Percentiles rank a stretch among this genome's conserved stretches.
phyloP scores from a whole-genome alignment of 1,140 invertebrate genomes.

The Aphelenchoides avenae region DNA sequence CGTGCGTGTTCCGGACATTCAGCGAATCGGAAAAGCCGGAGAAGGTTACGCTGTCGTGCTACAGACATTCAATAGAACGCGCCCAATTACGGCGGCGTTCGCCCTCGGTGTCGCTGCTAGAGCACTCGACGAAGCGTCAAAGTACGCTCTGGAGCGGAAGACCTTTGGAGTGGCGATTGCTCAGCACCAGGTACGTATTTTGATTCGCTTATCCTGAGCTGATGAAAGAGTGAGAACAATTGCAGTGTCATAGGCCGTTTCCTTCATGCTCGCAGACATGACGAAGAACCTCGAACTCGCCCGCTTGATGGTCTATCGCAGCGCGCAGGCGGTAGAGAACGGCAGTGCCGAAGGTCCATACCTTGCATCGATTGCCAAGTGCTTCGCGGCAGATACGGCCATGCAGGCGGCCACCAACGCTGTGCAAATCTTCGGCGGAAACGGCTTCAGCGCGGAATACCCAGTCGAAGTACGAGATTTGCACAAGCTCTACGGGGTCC shows the following conservation, averaged over 20 bases:
- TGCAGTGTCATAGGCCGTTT: constrained; percentile 71
- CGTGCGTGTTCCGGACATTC: constrained; percentile 73
- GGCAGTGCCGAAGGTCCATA: constrained; percentile 75
- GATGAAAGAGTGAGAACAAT: constrained; percentile 19
- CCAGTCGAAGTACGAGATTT: no score
- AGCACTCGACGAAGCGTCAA: constrained; percentile 83
- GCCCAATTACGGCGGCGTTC: constrained; percentile 67
- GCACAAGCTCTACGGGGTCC: no score
- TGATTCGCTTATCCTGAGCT: no score
- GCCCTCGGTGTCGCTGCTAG: constrained; percentile 85
- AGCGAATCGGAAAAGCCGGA: constrained; percentile 51
- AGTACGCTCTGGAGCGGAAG: constrained; percentile 87
- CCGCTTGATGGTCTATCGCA: constrained; percentile 75
- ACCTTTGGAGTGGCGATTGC: constrained; percentile 83
- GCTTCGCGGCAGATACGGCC: constrained; percentile 82
- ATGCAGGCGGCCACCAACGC: constrained; percentile 91
- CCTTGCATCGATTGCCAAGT: constrained; percentile 72
- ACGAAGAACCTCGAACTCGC: constrained; percentile 78
- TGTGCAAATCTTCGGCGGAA: constrained; percentile 87
- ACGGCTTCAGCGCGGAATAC: constrained; percentile 89
- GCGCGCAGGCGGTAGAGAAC: constrained; percentile 84
- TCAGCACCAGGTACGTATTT: constrained; percentile 52
- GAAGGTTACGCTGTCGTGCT: constrained; percentile 51
- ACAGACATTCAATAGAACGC: constrained; percentile 58
- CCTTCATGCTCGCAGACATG: constrained; percentile 95